Evolutionary conservation across 2,797 vertebrate genomes (phyloP).

Genomic region (Setipinna tenuifilis): DNA sequence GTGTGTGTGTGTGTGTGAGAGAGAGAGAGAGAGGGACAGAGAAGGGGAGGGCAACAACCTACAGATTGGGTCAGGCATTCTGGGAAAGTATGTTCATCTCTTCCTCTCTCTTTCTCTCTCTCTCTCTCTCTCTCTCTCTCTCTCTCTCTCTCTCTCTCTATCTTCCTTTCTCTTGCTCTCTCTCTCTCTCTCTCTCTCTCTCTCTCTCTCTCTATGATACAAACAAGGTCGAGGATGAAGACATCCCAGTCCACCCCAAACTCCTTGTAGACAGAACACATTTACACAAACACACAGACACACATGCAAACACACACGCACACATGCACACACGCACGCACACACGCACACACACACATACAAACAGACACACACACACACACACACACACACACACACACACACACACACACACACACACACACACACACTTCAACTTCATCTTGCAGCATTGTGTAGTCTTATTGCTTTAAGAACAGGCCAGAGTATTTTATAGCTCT

Average conservation of each 20-base stretch:
- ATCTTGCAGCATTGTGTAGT: not conserved
- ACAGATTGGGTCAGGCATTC: conserved; percentile 20
- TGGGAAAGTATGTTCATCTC: not conserved
- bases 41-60: not conserved
- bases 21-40: not conserved
- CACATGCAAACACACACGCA: not conserved
- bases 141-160: not conserved
- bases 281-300: not conserved
- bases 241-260: not conserved
- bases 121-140: conserved; percentile 13
- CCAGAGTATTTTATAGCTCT: not conserved
- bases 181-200: too few relatives aligned
- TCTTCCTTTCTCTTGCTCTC: too few relatives aligned
- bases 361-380: not conserved
- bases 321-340: not conserved
- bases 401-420: not conserved
- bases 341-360: not conserved
- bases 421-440: not conserved
- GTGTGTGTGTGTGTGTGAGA: not conserved
- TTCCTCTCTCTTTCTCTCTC: not conserved
- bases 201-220: not conserved
- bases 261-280: not conserved
- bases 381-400: not conserved
- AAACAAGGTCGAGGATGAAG: not conserved
- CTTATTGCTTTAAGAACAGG: not conserved